Conservation (phyloP, 2,888 invertebrate species). For the Auanema freiburgensis region DNA sequence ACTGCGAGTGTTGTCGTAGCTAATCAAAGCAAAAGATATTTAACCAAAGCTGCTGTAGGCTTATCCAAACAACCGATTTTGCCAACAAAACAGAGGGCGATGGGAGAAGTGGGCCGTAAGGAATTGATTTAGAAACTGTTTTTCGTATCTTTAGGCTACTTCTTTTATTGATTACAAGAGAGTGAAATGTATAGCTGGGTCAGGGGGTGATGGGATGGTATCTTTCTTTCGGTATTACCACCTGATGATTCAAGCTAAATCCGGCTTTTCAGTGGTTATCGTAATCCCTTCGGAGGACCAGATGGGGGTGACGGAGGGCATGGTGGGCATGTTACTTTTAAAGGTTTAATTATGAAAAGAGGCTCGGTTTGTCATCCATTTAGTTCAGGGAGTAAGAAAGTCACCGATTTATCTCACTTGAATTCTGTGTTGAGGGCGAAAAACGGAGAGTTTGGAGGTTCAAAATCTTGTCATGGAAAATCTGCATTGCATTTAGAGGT, state of each 20-base stretch:
- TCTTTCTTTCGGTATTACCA: constrained; percentile 74
- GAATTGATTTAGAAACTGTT: neutral
- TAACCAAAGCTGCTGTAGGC: neutral
- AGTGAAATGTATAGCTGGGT: constrained; percentile 75
- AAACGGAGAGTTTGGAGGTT: constrained; percentile 53
- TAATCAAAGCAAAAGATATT: no score
- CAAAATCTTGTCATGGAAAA: constrained; percentile 42
- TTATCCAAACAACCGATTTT: constrained; percentile 41
- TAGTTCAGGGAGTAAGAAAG: constrained; percentile 43
- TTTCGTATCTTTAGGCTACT: constrained; percentile 30
- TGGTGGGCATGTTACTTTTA: constrained; percentile 65
- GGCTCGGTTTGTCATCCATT: no score
- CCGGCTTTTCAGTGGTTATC: constrained; percentile 71
- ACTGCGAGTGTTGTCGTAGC: no score
- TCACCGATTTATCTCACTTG: constrained; percentile 54
- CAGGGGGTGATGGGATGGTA: constrained; percentile 88
- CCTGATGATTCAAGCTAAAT: neutral
- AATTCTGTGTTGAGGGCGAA: constrained; percentile 37
- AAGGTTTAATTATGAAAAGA: constrained; percentile 29
- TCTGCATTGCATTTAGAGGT: constrained; percentile 36
- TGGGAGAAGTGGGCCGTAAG: constrained; percentile 33
- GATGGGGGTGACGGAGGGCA: constrained; percentile 94
- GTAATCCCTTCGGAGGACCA: constrained; percentile 87
- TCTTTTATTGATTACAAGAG: constrained; percentile 55
- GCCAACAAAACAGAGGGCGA: constrained; percentile 37